Base-by-base conservation (phyloP, 2,797 vertebrate species). In the Ptychadena robeensis region DNA sequence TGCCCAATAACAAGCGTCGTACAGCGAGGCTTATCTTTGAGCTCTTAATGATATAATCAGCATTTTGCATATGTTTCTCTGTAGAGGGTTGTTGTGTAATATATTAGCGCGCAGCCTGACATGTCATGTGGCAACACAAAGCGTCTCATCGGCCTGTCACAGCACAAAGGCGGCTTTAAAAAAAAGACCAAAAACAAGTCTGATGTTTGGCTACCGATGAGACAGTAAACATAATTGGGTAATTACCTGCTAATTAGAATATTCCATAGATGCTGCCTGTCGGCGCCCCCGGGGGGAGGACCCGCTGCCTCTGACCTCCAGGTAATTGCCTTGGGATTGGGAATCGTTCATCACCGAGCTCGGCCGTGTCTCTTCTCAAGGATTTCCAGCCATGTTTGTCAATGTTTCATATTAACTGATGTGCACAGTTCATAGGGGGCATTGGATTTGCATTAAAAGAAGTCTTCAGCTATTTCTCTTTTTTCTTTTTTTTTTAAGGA, bases 351-450 rank as follows among this genome's bases (percentile, higher is more conserved):
- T 53, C 44, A 53, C 18, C 7, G 44, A 53, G 44, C 18, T 53
- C 44, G 15, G 22, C 5, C 44, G 4, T 22, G 44, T 53, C 44
- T 22, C 44, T 22, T 22, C 44, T 53, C 44, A 53, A 53, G 44
- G 44, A 1, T 53, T 9, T 53, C 44, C 44, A 64, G 14, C 10
- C 10, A 9, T 30, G 5, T 27, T 64, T 64, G 28, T 64, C 30
- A 64, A 64, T 64, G 61, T 64, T 27, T 31, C 30, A 64, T 64
- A 53, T 22, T 53, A 53, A 64, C 61, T 64, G 27, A 64, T 64
- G 28, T 64, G 61, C 61, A 5, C 27, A 64, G 30, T 30, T 64
- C 61, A 64, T 64, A 28, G 31, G 61, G 61, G 12, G 28, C 27
- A 11, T 64, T 28, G 30, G 30, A 64, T 64, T 31, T 64, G 28